Evolutionary conservation across 2,888 invertebrate species (phyloP).

Genomic region (Pecten maximus): DNA sequence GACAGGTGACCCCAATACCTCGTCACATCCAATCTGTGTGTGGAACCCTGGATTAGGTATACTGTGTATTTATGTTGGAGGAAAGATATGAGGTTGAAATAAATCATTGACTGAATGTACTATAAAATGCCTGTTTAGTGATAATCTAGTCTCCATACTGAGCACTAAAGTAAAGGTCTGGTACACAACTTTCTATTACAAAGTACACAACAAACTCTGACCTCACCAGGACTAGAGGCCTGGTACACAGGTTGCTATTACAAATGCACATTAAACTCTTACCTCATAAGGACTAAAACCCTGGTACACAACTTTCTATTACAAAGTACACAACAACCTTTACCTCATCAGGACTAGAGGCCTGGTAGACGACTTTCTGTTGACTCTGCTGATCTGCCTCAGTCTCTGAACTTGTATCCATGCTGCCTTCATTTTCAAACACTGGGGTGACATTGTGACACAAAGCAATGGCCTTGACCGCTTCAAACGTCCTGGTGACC

Average conservation of each 20-base stretch:
- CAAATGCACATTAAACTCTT: not conserved
- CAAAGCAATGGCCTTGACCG: conserved; percentile 95
- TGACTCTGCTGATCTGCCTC: conserved; percentile 80
- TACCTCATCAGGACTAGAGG: conserved; percentile 90
- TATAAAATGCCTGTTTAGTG: too few relatives aligned
- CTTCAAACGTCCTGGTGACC: conserved; percentile 91
- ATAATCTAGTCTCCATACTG: too few relatives aligned
- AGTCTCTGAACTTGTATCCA: conserved; percentile 68
- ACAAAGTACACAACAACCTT: not conserved
- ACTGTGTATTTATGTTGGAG: too few relatives aligned
- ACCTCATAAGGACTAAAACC: too few relatives aligned
- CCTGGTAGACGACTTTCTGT: conserved; percentile 86
- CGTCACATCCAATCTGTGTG: too few relatives aligned
- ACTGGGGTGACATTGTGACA: conserved; percentile 99
- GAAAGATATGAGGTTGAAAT: too few relatives aligned
- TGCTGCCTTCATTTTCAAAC: conserved; percentile 86
- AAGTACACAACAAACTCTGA: conserved; percentile 61
- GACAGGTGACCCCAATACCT: too few relatives aligned
- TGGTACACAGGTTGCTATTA: conserved; percentile 85
- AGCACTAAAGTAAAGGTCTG: too few relatives aligned
- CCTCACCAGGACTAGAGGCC: conserved; percentile 90
- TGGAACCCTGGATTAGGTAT: too few relatives aligned
- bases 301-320: not conserved
- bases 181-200: not conserved
- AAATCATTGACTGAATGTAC: too few relatives aligned